phyloP scores from a whole-genome alignment of 2,797 vertebrate species.

The Tokudaia muenninki region DNA sequence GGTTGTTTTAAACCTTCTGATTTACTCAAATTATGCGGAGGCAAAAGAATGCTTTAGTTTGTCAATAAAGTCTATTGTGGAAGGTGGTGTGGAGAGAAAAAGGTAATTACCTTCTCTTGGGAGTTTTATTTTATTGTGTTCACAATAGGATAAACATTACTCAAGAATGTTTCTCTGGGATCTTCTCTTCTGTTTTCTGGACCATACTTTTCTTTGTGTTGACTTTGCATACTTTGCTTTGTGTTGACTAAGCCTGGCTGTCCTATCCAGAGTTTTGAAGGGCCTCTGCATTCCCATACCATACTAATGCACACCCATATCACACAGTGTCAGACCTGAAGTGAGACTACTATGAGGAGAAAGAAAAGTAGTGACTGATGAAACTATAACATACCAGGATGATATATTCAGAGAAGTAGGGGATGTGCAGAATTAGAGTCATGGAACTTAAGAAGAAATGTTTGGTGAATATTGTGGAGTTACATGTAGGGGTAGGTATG shows the following conservation, averaged over 20 bases:
- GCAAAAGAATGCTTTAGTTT: constrained; percentile 63
- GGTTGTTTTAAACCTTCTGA: background rate
- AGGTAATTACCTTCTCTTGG: constrained; percentile 15
- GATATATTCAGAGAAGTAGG: background rate
- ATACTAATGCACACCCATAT: background rate
- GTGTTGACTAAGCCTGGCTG: background rate
- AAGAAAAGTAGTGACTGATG: background rate
- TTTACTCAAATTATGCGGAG: constrained; percentile 64
- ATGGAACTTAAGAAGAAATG: background rate
- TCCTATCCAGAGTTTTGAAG: background rate
- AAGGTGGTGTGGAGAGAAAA: background rate
- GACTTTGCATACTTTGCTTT: background rate
- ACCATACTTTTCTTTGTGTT: background rate
- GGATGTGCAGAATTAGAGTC: background rate
- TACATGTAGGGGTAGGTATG: background rate
- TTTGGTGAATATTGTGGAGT: background rate
- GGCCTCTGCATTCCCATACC: background rate
- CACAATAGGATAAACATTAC: background rate
- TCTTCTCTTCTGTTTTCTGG: background rate
- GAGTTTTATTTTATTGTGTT: background rate
- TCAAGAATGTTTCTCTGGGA: background rate
- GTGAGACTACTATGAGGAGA: background rate
- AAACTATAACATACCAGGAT: background rate
- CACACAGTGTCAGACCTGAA: background rate
- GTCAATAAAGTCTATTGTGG: constrained; percentile 31